Evolutionary conservation across 2,113 vertebrate species (phyloP).

Genomic region (Artemisiospiza belli): DNA sequence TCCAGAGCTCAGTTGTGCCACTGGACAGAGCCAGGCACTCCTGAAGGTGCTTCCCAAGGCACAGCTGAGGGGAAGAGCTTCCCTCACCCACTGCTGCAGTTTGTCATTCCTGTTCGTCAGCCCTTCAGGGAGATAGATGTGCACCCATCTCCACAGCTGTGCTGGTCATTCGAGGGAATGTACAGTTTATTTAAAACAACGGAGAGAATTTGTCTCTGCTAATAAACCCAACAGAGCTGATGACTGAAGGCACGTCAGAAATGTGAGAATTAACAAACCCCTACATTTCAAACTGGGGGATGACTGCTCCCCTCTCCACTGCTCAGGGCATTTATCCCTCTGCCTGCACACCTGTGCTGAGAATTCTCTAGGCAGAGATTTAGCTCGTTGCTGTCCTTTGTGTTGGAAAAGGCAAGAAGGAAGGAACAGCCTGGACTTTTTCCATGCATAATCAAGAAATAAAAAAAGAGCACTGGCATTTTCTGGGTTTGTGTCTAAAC

Average conservation of each 20-base stretch:
- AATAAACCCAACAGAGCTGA: background rate
- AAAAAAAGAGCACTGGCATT: background rate
- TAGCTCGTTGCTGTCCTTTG: background rate
- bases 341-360: background rate
- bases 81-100: background rate
- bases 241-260: background rate
- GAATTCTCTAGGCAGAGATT: background rate
- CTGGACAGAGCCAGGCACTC: background rate
- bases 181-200: background rate
- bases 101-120: background rate
- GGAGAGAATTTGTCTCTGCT: background rate
- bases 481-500: slow-evolving; percentile 4
- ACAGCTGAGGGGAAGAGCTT: background rate
- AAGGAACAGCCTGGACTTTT: background rate
- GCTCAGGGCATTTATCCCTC: background rate
- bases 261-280: background rate
- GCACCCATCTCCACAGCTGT: background rate
- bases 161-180: background rate
- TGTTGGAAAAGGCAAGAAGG: background rate
- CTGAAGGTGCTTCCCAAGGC: background rate
- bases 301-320: background rate
- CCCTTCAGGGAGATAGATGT: background rate
- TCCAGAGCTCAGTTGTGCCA: background rate
- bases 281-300: background rate
- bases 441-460: background rate